Evolutionary conservation across 2,888 invertebrate genomes (phyloP).

Genomic region (Eristalis tenax): DNA sequence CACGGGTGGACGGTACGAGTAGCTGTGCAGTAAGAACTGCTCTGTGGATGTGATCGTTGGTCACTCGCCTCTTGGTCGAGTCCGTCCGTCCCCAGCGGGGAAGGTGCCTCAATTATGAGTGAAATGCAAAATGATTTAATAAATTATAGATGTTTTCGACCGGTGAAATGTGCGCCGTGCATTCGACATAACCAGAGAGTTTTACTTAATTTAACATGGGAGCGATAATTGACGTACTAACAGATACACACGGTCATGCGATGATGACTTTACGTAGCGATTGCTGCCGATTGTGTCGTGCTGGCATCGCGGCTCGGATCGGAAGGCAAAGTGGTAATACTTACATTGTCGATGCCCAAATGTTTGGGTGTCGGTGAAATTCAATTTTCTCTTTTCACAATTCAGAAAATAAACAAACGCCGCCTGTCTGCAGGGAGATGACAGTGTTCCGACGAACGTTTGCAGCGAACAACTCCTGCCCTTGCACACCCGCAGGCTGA

Average conservation of each 20-base stretch:
- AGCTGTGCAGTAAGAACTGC: not conserved
- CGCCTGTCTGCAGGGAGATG: too few relatives aligned
- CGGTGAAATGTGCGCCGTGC: not conserved
- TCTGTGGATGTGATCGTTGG: not conserved
- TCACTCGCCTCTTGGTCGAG: not conserved
- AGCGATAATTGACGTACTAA: conserved; percentile 50
- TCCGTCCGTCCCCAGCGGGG: not conserved
- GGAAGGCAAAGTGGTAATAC: not conserved
- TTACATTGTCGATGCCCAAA: not conserved
- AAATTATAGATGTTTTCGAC: conserved; percentile 41
- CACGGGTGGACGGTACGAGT: not conserved
- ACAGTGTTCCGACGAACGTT: too few relatives aligned
- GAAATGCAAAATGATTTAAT: conserved; percentile 46
- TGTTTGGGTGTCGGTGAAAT: not conserved
- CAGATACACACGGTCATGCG: conserved; percentile 42
- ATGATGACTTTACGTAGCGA: conserved; percentile 42
- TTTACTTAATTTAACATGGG: conserved; percentile 48
- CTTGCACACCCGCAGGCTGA: not conserved
- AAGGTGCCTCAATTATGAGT: conserved; percentile 40
- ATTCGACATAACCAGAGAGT: conserved; percentile 38
- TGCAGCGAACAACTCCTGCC: too few relatives aligned
- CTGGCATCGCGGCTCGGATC: not conserved
- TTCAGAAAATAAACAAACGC: not conserved
- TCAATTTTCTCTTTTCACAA: not conserved
- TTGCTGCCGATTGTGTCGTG: not conserved